Evolutionary conservation across 2,888 invertebrate species (phyloP), one percentile per base, ranked within the genome.

Genomic region (Drosophila nr. fundita): DNA sequence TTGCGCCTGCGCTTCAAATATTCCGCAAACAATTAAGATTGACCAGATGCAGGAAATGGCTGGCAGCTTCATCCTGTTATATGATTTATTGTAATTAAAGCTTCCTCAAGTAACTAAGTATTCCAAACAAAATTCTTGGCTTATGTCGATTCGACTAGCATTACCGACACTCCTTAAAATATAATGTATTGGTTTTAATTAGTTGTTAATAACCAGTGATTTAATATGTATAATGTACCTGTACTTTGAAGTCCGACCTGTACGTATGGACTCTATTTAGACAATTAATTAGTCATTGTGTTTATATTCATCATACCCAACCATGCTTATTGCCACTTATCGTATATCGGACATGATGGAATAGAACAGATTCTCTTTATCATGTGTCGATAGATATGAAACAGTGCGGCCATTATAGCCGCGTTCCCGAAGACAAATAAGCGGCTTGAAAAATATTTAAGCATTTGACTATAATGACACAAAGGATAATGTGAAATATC

Each of bases 211-310:
- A 36, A 15, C 18, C 40, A n/a, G 30, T 8, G 29, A 55, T 59
- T 40, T n/a, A 48, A 67, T 57, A n/a, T 58, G 40, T 38, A 32
- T 45, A 30, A 30, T 27, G 62, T 66, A 57, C 55, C 64, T 76
- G 79, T 52, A 72, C 72, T 78, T 78, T 76, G 63, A 76, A 72
- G 57, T 78, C 52, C 42, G 75, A 65, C 50, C 67, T 48, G 49
- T 50, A 13, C 40, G 30, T 64, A 50, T 49, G 36, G 45, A 61
- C 58, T 58, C 45, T 50, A 15, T 65, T 62, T 40, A 21, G 49
- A 68, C 45, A 75, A 71, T 78, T 78, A 78, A 72, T 76, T 76
- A 63, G 79, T 78, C 79, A 79, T 72, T 78, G 78, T 76, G 61
- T 74, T 74, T 74, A 74, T 74, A 40, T 74, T 55, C 61, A 54